Evolutionary conservation across 2,797 vertebrate genomes (phyloP), one percentile per base, ranked within the genome.

Genomic region (Alfaro cultratus): DNA sequence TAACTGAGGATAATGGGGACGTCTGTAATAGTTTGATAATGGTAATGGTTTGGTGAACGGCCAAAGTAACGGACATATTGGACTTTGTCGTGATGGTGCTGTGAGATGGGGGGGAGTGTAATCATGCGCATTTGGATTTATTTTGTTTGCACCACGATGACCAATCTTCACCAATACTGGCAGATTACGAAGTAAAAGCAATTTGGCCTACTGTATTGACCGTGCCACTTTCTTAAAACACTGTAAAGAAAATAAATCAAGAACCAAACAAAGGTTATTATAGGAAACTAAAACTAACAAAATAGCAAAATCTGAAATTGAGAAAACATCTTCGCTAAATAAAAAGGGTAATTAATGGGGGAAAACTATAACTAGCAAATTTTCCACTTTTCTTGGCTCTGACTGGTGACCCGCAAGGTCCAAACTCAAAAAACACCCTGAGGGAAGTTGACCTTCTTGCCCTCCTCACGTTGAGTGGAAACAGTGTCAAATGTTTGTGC

Each of bases 1-100:
- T 51, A 39, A 74, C 34, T 53, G 41, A n/a, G 49, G 49, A 74
- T 55, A 26, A 74, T 74, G 73, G 49, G 49, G 39, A 73, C 51
- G 34, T 21, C 2, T 57, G 8, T 45, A 71, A 47, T 45, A 76
- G 47, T 49, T 2, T 23, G 34, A 29, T 68, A 51, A 74, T 15
- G 39, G 36, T 62, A 73, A 75, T 70, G 26, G 2, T 7, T 57
- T 34, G 13, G n/a, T 62, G 68, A 29, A 71, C 41, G 15, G 41
- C 41, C 23, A 71, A 71, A 43, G 39, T 71, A 71, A 71, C 16
- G 41, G 68, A 45, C 41, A 1, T 45, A 45, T 45, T n/a, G n/a
- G 39, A 45, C 67, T 43, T 3, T 70, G 67, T 70, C 36, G 11
- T 8, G 68, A 45, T 43, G 39, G 39, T 13, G 39, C 4, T 0